phyloP scores from a whole-genome alignment of 2,888 invertebrate species.

The Actias luna region DNA sequence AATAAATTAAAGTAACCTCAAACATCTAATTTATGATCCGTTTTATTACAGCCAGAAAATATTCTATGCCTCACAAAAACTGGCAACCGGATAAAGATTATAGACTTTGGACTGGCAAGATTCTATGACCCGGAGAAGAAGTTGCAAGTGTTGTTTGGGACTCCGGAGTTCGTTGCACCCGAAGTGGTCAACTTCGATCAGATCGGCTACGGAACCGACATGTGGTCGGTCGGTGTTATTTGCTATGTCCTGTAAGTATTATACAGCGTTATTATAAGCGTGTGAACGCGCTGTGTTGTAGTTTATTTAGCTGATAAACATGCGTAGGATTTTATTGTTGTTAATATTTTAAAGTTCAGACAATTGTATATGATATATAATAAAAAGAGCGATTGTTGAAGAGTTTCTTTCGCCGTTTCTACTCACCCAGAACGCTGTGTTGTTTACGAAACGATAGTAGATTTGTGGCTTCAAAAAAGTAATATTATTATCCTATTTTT shows the following conservation, averaged over 20 bases:
- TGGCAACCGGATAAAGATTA: constrained; percentile 99
- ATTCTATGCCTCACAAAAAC: constrained; percentile 97
- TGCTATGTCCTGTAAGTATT: constrained; percentile 97
- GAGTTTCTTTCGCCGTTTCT: no score
- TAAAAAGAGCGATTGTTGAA: no score
- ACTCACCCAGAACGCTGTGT: no score
- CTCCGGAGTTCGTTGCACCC: constrained; percentile 99
- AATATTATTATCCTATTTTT: no score
- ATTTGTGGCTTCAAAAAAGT: no score
- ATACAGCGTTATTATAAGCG: background rate
- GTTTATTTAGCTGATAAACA: no score
- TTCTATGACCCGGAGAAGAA: constrained; percentile 96
- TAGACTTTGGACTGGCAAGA: constrained; percentile 98
- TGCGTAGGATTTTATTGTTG: no score
- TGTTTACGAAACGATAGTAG: no score
- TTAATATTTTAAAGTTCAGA: no score
- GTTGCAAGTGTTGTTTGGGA: constrained; percentile 96
- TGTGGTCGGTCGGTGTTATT: constrained; percentile 99
- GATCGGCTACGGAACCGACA: constrained; percentile 97
- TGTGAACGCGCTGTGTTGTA: no score
- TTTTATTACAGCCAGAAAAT: constrained; percentile 93
- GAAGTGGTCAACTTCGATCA: constrained; percentile 99
- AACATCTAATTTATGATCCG: background rate
- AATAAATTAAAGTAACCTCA: background rate
- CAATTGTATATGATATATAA: no score